phyloP scores from a whole-genome alignment of 2,797 vertebrate species.

The Sphenopsis melanotis region DNA sequence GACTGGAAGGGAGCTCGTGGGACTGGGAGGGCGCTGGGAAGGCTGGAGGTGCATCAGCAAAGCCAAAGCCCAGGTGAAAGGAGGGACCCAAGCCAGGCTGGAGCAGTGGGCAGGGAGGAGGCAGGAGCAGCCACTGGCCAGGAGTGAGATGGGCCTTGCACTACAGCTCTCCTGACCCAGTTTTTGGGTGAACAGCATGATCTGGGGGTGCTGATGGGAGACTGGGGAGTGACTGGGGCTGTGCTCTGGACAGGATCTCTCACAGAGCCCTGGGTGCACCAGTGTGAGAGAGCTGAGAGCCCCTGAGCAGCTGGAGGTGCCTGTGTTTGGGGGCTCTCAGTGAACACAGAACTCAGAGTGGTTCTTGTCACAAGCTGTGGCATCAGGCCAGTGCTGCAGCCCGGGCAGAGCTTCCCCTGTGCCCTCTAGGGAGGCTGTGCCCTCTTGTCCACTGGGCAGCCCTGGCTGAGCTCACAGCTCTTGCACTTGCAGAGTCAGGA shows the following conservation, averaged over 20 bases:
- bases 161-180: background rate
- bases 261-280: background rate
- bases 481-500: background rate
- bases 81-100: background rate
- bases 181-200: background rate
- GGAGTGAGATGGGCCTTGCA: background rate
- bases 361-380: background rate
- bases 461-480: background rate
- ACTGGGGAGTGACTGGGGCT: background rate
- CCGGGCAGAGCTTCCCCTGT: background rate
- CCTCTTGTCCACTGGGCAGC: background rate
- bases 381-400: background rate
- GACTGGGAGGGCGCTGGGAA: background rate
- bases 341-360: background rate
- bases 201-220: background rate
- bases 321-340: background rate
- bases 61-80: background rate
- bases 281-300: background rate
- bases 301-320: background rate
- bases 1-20: background rate
- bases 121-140: background rate
- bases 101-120: background rate
- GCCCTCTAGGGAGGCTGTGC: background rate
- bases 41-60: background rate
- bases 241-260: background rate